Evolutionary conservation across 2,888 invertebrate species (phyloP).

Genomic region (Drosophila fungiperda): DNA sequence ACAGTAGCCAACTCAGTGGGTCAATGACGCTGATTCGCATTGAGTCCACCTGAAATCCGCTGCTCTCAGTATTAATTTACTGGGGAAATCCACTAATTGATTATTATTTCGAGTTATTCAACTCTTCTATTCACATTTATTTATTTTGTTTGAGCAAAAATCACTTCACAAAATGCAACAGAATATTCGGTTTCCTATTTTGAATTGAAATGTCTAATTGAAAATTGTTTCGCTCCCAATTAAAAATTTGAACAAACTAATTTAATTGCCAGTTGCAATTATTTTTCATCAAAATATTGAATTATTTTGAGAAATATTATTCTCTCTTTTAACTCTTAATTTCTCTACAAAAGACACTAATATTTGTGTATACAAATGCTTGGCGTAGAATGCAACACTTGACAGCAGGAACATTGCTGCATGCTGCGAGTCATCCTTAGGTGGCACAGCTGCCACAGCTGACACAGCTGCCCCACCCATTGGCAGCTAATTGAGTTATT

Average conservation of each 20-base stretch:
- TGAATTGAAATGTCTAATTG: background rate
- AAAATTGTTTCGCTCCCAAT: background rate
- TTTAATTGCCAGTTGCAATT: background rate
- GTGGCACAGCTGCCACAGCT: slow-evolving; percentile 11
- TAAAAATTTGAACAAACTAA: background rate
- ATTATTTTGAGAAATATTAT: background rate
- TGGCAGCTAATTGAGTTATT: slow-evolving; percentile 75
- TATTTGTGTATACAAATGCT: background rate
- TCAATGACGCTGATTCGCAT: background rate
- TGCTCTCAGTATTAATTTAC: background rate
- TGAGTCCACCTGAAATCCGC: background rate
- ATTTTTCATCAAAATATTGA: background rate
- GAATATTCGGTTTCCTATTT: background rate
- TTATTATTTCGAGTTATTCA: background rate
- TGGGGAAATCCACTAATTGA: background rate
- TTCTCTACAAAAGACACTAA: background rate
- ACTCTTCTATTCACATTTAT: background rate
- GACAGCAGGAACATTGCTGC: slow-evolving; percentile 25
- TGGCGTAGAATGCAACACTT: slow-evolving; percentile 7
- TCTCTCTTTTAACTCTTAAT: background rate
- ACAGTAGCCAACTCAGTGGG: slow-evolving; percentile 12
- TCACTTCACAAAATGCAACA: background rate
- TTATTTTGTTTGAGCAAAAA: background rate
- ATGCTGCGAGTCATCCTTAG: slow-evolving; percentile 11
- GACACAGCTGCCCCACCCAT: slow-evolving; percentile 27